Base-by-base conservation (phyloP, 2,888 invertebrate species). In the Hyppa rectilinea region DNA sequence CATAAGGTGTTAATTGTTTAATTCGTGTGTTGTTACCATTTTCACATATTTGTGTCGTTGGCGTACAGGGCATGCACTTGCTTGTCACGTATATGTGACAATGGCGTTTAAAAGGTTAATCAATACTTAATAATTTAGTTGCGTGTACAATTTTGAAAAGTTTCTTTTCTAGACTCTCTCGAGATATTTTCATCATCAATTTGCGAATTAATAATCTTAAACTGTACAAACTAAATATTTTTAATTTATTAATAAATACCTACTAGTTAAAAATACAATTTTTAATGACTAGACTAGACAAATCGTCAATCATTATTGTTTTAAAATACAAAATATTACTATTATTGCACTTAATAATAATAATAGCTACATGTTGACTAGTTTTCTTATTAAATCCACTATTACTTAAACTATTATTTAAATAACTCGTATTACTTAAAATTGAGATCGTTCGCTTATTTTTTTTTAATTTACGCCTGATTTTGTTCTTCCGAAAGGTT, bases 261-360 rank as follows among this genome's bases (percentile, higher is more conserved):
- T n/a, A 52, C 43, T n/a, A 70, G 7, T 34, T 29, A 38, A 45
- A 29, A 71, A 59, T 50, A 29, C 12, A 47, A 45, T 59, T 59
- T 58, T 52, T 34, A 20, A 38, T 53, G 40, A 78, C 63, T 68
- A 76, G 29, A 78, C 62, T 78, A 72, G 9, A 69, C 68, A 68
- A 72, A 67, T 55, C 43, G 9, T 52, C 49, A 66, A 53, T 65
- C 6, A 47, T 60, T 56, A 62, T 59, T 59, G 17, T 50, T 65
- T 69, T 76, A 55, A 64, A 61, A 62, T 84, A 81, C 70, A 85
- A 81, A 81, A 81, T 78, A 75, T 53, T 34, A 62, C 78, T 84
- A 85, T 78, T 85, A 85, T 85, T 85, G 86, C 85, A 85, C 85
- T 75, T 79, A 84, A 55, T 61, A 52, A 55, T 61, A 52, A 55